A percentile compares a stretch with the other conserved stretches of the same genome.
Evolutionary conservation across 2,113 vertebrate species (phyloP).

Genomic region (Toxotes jaculatrix): DNA sequence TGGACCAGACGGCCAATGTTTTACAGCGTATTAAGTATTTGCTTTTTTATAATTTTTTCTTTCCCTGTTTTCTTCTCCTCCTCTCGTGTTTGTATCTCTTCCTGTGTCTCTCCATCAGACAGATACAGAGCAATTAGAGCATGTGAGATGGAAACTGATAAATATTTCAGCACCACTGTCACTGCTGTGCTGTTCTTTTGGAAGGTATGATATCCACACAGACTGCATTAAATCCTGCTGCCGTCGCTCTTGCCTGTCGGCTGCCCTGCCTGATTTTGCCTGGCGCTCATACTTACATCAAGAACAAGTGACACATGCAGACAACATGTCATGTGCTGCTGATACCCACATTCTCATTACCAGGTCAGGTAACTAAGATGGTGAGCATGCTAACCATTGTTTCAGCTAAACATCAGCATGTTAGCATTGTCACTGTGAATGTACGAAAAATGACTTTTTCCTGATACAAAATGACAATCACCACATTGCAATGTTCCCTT

Average conservation of each 20-base stretch:
- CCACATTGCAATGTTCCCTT: too few relatives aligned
- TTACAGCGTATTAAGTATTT: not conserved
- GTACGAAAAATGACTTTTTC: too few relatives aligned
- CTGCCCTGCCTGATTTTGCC: not conserved
- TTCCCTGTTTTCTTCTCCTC: not conserved
- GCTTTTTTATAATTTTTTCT: too few relatives aligned
- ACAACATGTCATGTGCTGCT: not conserved
- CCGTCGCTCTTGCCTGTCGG: conserved; percentile 7
- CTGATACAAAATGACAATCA: too few relatives aligned
- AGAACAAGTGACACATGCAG: not conserved
- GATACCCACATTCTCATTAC: not conserved
- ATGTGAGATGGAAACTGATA: conserved; percentile 56
- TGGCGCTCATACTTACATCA: not conserved
- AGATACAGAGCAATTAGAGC: conserved; percentile 56
- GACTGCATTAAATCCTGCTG: conserved; percentile 24
- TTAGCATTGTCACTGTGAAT: not conserved
- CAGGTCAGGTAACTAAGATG: not conserved
- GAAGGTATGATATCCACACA: not conserved
- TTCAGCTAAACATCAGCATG: too few relatives aligned
- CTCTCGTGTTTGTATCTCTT: too few relatives aligned
- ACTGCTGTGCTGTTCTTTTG: conserved; percentile 15
- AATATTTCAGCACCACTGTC: conserved; percentile 61
- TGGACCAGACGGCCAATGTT: not conserved
- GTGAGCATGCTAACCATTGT: not conserved
- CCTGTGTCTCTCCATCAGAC: conserved; percentile 7